Conservation (phyloP, 2,888 invertebrate genomes). For the Amorpha juglandis region DNA sequence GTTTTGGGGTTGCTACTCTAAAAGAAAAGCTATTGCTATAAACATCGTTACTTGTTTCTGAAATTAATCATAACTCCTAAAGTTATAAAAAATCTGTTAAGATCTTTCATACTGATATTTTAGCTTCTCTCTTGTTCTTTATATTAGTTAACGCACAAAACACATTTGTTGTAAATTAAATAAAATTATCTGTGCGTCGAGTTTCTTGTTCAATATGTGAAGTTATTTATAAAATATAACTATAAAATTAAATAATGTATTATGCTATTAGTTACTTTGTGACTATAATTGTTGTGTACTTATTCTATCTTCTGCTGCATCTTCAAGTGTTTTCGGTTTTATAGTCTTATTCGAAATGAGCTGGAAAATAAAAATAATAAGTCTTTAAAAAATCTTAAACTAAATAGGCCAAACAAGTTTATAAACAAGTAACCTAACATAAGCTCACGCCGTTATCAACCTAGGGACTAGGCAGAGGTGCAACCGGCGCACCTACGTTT, state of each 20-base stretch:
- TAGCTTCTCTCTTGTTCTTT: not conserved
- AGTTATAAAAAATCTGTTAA: too few species aligned
- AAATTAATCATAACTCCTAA: too few species aligned
- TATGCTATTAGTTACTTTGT: slow-evolving; percentile 23
- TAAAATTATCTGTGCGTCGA: not conserved
- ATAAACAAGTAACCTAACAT: too few species aligned
- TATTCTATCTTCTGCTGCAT: not conserved
- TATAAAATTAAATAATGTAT: not conserved
- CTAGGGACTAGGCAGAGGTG: too few species aligned
- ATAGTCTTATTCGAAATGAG: slow-evolving; percentile 84
- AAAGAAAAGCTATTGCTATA: too few species aligned
- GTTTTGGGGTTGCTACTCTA: too few species aligned
- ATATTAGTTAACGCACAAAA: not conserved
- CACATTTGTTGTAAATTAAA: not conserved
- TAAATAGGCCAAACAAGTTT: too few species aligned
- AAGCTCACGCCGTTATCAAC: too few species aligned
- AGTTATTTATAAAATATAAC: not conserved
- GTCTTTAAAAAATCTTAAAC: too few species aligned
- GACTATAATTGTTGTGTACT: slow-evolving; percentile 15
- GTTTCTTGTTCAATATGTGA: not conserved
- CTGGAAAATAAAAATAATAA: slow-evolving; percentile 63
- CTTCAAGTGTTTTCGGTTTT: not conserved
- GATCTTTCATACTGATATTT: too few species aligned
- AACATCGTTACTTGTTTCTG: too few species aligned
- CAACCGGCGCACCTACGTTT: too few species aligned